Evolutionary conservation across 92 coral and sea anemone species (phyloP).

Genomic region (Desmophyllum pertusum): DNA sequence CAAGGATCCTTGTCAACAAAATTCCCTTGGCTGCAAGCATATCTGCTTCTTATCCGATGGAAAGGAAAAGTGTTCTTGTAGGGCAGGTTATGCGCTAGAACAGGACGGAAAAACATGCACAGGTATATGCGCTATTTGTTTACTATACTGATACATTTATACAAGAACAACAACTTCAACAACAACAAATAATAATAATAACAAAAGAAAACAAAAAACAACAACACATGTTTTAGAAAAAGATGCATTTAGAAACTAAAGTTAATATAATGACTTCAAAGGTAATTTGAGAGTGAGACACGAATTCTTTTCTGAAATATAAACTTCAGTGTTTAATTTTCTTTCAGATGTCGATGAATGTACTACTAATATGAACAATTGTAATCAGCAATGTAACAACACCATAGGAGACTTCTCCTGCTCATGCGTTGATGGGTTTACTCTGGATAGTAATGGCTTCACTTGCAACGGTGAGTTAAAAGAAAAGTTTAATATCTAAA

Average conservation of each 20-base stretch:
- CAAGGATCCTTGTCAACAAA: slow-evolving; percentile 22
- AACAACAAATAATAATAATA: too few relatives aligned
- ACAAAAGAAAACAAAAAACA: too few relatives aligned
- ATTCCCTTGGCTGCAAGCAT: slow-evolving; percentile 37
- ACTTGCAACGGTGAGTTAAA: slow-evolving; percentile 49
- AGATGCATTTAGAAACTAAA: too few relatives aligned
- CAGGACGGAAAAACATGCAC: slow-evolving; percentile 51
- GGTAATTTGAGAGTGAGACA: too few relatives aligned
- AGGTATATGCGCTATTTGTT: slow-evolving; percentile 46
- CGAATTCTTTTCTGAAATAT: not conserved
- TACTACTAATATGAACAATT: not conserved
- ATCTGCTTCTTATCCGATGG: slow-evolving; percentile 50
- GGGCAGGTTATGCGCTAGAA: slow-evolving; percentile 42
- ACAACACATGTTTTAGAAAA: too few relatives aligned
- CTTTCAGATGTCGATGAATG: slow-evolving; percentile 44
- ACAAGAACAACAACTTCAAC: too few relatives aligned
- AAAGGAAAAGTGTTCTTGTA: slow-evolving; percentile 45
- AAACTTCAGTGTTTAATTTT: not conserved
- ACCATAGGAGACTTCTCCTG: slow-evolving; percentile 37
- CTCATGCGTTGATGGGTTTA: slow-evolving; percentile 40
- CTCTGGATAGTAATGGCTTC: slow-evolving; percentile 31
- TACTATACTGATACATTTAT: too few relatives aligned
- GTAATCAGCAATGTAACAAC: slow-evolving; percentile 47
- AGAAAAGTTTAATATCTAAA: too few relatives aligned
- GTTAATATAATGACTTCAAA: too few relatives aligned